Evolutionary conservation across 1,140 invertebrate genomes (phyloP).

Genomic region (Ceratina australensis): DNA sequence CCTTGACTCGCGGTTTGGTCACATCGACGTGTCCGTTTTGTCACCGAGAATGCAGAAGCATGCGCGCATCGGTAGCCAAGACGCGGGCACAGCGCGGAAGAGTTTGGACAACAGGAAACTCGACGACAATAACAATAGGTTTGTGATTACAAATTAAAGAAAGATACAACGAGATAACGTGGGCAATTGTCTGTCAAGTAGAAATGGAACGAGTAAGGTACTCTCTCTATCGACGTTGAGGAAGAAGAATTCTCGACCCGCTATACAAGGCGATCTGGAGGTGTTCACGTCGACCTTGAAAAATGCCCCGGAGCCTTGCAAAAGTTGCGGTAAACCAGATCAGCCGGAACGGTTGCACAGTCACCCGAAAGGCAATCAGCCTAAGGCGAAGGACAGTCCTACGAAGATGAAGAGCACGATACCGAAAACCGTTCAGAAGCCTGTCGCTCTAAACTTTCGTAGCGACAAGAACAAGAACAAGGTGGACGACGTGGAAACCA

Average conservation of each 20-base stretch:
- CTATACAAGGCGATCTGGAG: constrained; percentile 65
- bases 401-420: constrained; percentile 43
- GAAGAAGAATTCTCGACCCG: constrained; percentile 54
- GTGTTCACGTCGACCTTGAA: constrained; percentile 65
- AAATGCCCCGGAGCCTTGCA: constrained; percentile 80
- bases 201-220: constrained; percentile 43
- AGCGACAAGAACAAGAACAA: constrained; percentile 69
- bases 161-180: background rate
- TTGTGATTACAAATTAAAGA: constrained; percentile 15
- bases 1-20: constrained; percentile 21
- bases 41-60: constrained; percentile 50
- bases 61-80: background rate
- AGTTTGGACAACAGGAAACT: constrained; percentile 44
- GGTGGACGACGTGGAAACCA: constrained; percentile 40
- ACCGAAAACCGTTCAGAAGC: constrained; percentile 79
- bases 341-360: constrained; percentile 83
- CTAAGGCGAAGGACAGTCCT: constrained; percentile 52
- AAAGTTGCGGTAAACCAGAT: constrained; percentile 80
- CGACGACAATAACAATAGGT: constrained; percentile 69
- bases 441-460: constrained; percentile 79
- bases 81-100: background rate
- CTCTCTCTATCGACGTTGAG: constrained; percentile 53
- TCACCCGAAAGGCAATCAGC: constrained; percentile 75
- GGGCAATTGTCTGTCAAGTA: constrained; percentile 14
- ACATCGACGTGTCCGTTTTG: constrained; percentile 31